Evolutionary conservation across 2,113 vertebrate genomes (phyloP).

Genomic region (Semicossyphus pulcher): DNA sequence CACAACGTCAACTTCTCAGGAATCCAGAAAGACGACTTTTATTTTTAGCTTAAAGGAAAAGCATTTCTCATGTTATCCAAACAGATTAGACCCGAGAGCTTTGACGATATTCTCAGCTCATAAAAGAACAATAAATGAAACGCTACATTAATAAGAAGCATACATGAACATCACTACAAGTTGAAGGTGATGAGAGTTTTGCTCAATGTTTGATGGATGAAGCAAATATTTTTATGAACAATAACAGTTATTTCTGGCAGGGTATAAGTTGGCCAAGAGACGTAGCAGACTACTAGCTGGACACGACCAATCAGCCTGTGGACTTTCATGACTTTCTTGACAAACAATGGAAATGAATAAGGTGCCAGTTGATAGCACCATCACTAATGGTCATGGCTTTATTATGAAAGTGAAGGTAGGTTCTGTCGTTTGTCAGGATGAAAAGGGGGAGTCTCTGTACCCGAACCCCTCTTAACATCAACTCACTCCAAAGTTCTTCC

Average conservation of each 20-base stretch:
- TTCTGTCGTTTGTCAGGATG: not conserved
- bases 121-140: conserved; percentile 43
- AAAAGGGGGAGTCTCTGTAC: no score
- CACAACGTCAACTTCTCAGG: conserved; percentile 39
- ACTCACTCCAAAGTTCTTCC: no score
- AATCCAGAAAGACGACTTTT: conserved; percentile 43
- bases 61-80: conserved; percentile 21
- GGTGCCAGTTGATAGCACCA: not conserved
- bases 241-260: not conserved
- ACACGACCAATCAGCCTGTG: not conserved
- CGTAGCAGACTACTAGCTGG: not conserved
- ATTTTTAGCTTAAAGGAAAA: conserved; percentile 14
- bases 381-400: not conserved
- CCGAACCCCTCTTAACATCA: no score
- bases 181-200: conserved; percentile 27
- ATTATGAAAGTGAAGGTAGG: not conserved
- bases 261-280: not conserved
- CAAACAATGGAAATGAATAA: no score
- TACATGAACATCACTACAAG: conserved; percentile 19
- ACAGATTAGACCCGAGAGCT: conserved; percentile 14
- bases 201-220: conserved; percentile 35
- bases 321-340: not conserved
- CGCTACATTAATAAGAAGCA: conserved; percentile 28
- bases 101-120: not conserved
- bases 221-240: conserved; percentile 7